Evolutionary conservation across 2,888 invertebrate genomes (phyloP).

Genomic region (Chalcis sispes): DNA sequence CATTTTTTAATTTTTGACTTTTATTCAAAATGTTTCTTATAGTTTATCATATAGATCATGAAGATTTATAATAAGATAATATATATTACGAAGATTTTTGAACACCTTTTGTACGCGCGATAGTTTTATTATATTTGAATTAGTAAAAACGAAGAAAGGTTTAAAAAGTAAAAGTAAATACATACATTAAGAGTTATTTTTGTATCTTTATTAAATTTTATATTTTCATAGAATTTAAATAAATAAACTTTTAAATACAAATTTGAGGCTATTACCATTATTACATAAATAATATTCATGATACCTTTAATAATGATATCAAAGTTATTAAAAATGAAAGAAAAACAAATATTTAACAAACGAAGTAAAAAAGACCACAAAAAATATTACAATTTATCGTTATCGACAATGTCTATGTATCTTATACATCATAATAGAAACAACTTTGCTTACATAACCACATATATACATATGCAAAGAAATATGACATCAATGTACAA

Average conservation of each 20-base stretch:
- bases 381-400: slow-evolving; percentile 20
- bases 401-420: slow-evolving; percentile 9
- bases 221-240: not conserved
- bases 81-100: too few species aligned
- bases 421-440: slow-evolving; percentile 29
- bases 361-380: slow-evolving; percentile 1
- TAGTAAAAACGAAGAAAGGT: too few species aligned
- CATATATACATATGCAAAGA: slow-evolving; percentile 65
- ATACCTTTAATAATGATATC: not conserved
- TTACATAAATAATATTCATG: slow-evolving; percentile 11
- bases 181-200: slow-evolving; percentile 5
- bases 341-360: slow-evolving; percentile 10
- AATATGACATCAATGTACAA: slow-evolving; percentile 67
- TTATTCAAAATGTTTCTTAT: too few species aligned
- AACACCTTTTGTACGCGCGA: too few species aligned
- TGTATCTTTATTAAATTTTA: slow-evolving; percentile 19
- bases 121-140: too few species aligned
- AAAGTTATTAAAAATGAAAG: slow-evolving; percentile 13
- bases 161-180: not conserved
- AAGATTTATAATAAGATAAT: too few species aligned
- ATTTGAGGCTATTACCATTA: not conserved
- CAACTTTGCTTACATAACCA: slow-evolving; percentile 13
- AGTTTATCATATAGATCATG: too few species aligned
- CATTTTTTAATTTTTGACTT: too few species aligned
- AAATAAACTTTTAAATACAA: slow-evolving; percentile 20